phyloP scores from a whole-genome alignment of 2,797 vertebrate species.

The Buceros bicornis region DNA sequence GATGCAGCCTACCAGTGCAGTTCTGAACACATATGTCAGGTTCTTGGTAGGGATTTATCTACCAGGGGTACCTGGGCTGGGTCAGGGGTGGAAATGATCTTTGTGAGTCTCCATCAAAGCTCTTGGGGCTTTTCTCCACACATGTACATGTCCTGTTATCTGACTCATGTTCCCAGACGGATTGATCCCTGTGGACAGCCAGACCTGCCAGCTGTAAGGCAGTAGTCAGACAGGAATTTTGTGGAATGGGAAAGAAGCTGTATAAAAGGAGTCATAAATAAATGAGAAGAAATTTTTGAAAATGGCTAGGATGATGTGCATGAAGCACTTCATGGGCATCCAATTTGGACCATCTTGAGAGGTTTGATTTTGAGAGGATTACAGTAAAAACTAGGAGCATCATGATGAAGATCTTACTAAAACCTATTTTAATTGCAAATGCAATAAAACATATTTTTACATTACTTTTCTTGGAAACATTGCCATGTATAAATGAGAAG shows the following conservation, averaged over 20 bases:
- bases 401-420: conserved; percentile 74
- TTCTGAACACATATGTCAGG: neutral
- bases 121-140: neutral
- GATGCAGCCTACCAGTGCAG: neutral
- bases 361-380: conserved; percentile 66
- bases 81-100: neutral
- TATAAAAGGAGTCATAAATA: conserved; percentile 7
- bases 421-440: conserved; percentile 82
- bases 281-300: neutral
- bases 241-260: neutral
- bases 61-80: neutral
- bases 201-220: neutral
- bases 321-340: conserved; percentile 44
- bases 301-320: conserved; percentile 32
- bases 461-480: conserved; percentile 82
- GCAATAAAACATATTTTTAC: conserved; percentile 77
- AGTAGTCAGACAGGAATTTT: conserved; percentile 24
- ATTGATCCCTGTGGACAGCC: neutral
- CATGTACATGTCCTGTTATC: neutral
- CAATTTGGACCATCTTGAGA: conserved; percentile 52
- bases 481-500: conserved; percentile 75
- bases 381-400: conserved; percentile 61
- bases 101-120: neutral
- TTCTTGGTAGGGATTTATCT: neutral
- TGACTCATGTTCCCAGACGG: neutral